phyloP scores from a whole-genome alignment of 2,888 invertebrate species.

The Hydriomena furcata region DNA sequence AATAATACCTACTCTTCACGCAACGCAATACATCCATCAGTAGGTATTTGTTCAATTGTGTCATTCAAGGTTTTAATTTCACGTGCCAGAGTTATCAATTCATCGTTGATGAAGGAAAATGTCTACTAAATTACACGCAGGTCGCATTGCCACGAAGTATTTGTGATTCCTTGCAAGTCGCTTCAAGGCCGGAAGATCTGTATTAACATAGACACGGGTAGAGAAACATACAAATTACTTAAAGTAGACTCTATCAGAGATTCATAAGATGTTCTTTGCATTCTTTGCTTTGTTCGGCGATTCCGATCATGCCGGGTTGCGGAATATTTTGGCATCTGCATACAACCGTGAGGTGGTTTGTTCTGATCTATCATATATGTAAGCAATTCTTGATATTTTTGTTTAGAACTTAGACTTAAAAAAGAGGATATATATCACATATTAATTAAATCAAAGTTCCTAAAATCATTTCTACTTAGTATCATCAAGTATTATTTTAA shows the following conservation, averaged over 20 bases:
- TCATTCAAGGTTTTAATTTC: constrained; percentile 8
- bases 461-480: too few relatives aligned
- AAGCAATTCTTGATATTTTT: too few relatives aligned
- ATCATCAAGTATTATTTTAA: too few relatives aligned
- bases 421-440: too few relatives aligned
- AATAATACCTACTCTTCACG: too few relatives aligned
- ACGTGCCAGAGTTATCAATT: constrained; percentile 20
- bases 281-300: constrained; percentile 59
- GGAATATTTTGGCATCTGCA: constrained; percentile 40
- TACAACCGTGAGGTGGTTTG: too few relatives aligned
- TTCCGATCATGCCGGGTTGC: constrained; percentile 59
- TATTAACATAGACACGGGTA: constrained; percentile 54
- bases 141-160: constrained; percentile 22
- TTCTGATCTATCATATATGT: too few relatives aligned
- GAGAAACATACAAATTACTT: constrained; percentile 55
- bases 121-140: constrained; percentile 26
- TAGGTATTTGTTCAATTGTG: neutral
- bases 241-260: constrained; percentile 52
- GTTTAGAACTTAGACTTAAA: too few relatives aligned
- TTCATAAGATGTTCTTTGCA: constrained; percentile 52
- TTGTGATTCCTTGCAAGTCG: constrained; percentile 47
- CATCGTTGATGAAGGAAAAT: constrained; percentile 22
- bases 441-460: too few relatives aligned
- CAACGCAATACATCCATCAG: too few relatives aligned
- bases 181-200: constrained; percentile 58